Evolutionary conservation across 2,888 invertebrate species (phyloP), one percentile per base, ranked within the genome.

Genomic region (Brassicogethes aeneus): DNA sequence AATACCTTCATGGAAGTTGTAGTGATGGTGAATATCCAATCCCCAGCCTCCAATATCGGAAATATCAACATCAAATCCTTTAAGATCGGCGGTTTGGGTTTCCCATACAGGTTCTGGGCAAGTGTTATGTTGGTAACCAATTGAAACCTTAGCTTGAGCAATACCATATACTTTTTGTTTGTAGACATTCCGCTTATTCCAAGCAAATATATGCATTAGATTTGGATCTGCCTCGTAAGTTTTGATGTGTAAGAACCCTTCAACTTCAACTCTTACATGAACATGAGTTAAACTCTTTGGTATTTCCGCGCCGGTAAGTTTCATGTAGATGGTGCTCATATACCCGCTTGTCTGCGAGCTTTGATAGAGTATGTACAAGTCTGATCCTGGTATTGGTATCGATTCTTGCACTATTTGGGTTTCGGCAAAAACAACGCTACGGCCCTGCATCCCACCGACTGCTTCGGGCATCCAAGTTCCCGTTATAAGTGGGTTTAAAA

Each of bases 31-130:
- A 48, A 96, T 91, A 65, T 97, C 91, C 40, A 99, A 72, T 37
- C 96, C 94, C 96, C 96, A 99, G 35, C 94, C 94, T 1, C 96
- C 96, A 40, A 96, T 88, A 64, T 95, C 94, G 0, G 96, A 93
- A 49, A 95, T 94, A 59, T 91, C 91, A 37, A 96, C 91, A 66
- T 95, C 95, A 68, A 92, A 94, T 15, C 96, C 60, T 66, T 92
- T 89, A 55, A 99, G 70, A 29, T 88, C 89, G 2, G 93, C 90
- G 0, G 93, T 92, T 68, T 93, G 90, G 2, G 90, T 89, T 55
- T 92, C 91, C 97, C 97, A 99, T 29, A 96, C 86, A 10, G 93
- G 80, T 43, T 85, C 77, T 31, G 76, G 72, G 66, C 97, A 96
- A 5, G 82, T 83, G 10, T 82, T 81, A 65, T 97, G 94, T 66